Evolutionary conservation across 2,113 vertebrate species (phyloP).

Genomic region (Brienomyrus brachyistius): DNA sequence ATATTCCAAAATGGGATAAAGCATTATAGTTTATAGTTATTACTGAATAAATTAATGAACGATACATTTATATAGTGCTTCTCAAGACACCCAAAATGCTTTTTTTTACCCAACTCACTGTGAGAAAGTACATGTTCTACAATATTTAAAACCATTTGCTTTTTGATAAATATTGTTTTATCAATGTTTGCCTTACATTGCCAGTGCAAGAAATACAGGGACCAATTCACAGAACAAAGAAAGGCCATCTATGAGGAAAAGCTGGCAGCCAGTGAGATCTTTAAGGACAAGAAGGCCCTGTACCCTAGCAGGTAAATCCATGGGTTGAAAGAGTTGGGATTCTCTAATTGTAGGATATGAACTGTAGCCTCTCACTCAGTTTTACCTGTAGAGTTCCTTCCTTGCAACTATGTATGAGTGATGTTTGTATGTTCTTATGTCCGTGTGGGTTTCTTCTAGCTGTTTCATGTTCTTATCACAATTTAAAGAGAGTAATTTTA

Average conservation of each 20-base stretch:
- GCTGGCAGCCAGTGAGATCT: slow-evolving; percentile 91
- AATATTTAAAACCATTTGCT: background rate
- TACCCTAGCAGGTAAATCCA: slow-evolving; percentile 82
- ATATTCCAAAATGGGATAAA: background rate
- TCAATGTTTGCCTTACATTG: background rate
- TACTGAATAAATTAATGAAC: background rate
- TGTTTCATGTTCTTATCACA: background rate
- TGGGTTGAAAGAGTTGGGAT: background rate
- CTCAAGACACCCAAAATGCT: background rate
- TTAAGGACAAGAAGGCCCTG: slow-evolving; percentile 94
- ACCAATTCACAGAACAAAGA: slow-evolving; percentile 86
- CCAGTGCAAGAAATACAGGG: slow-evolving; percentile 94
- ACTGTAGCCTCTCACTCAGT: background rate
- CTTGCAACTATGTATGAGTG: background rate
- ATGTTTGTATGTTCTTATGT: background rate
- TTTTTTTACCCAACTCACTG: background rate
- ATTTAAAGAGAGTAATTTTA: background rate
- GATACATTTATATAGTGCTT: background rate
- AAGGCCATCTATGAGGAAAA: slow-evolving; percentile 93
- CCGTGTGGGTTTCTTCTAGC: background rate
- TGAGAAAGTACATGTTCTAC: background rate
- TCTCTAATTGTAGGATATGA: background rate
- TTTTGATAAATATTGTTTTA: background rate
- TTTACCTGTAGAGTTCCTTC: background rate
- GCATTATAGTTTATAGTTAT: background rate